Evolutionary conservation across 2,113 vertebrate genomes (phyloP).

Genomic region (Campylomormyrus tamandua): DNA sequence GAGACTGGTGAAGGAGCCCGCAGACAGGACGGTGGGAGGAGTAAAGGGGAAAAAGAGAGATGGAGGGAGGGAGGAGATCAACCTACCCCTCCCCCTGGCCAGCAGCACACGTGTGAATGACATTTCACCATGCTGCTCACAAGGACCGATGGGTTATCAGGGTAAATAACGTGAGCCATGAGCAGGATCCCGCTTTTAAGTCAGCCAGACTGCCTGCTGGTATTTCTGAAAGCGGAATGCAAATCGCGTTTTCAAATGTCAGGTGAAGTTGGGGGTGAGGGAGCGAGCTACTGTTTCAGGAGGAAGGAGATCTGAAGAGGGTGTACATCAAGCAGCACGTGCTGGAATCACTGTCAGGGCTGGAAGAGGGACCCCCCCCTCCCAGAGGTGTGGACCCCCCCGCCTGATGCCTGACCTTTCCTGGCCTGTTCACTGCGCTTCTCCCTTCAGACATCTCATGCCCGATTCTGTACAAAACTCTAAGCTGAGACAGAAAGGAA

Average conservation of each 20-base stretch:
- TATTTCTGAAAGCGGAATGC: neutral
- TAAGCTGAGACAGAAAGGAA: neutral
- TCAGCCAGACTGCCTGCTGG: neutral
- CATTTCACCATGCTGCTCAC: neutral
- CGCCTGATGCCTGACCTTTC: neutral
- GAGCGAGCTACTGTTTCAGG: neutral
- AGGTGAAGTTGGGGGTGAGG: neutral
- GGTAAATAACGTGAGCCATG: neutral
- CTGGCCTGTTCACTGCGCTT: neutral
- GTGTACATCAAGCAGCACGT: neutral
- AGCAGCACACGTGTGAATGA: neutral
- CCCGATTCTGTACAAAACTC: neutral
- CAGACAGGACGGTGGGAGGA: neutral
- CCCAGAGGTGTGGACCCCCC: neutral
- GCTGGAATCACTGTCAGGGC: neutral
- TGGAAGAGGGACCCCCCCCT: neutral
- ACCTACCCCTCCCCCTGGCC: neutral
- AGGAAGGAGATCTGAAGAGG: neutral
- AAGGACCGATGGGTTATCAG: neutral
- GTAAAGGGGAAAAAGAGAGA: neutral
- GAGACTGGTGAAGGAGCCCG: slow-evolving; percentile 9
- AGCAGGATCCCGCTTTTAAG: neutral
- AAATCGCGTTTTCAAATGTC: neutral
- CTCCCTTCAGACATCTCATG: neutral
- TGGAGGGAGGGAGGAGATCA: neutral